Evolutionary conservation across 1,140 invertebrate species (phyloP).

Genomic region (Nephotettix cincticeps): DNA sequence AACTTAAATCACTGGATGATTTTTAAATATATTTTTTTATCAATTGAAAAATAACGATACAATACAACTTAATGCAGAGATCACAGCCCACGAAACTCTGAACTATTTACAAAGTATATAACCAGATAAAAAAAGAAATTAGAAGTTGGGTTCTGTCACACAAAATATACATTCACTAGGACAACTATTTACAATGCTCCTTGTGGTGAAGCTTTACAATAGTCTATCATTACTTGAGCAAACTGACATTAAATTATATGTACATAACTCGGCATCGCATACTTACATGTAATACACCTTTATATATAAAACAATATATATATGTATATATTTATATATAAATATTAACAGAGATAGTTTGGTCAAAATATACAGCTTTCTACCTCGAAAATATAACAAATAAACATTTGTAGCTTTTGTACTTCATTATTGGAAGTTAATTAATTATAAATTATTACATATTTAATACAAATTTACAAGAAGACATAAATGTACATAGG

Average conservation of each 20-base stretch:
- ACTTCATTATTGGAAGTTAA: constrained; percentile 36
- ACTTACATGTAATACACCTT: constrained; percentile 22
- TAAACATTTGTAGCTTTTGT: constrained; percentile 31
- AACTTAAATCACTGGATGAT: constrained; percentile 44
- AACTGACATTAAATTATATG: constrained; percentile 40
- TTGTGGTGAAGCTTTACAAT: constrained; percentile 28
- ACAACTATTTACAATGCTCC: constrained; percentile 34
- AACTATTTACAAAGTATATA: constrained; percentile 42
- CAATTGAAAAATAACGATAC: constrained; percentile 42
- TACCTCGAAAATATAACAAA: constrained; percentile 19
- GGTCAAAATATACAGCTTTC: constrained; percentile 22
- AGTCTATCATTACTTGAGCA: constrained; percentile 41
- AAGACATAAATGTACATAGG: background rate
- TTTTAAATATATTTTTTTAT: constrained; percentile 41
- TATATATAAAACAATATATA: constrained; percentile 14
- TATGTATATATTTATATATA: constrained; percentile 9
- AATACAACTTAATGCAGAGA: constrained; percentile 43
- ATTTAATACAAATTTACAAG: constrained; percentile 26
- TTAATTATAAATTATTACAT: constrained; percentile 27
- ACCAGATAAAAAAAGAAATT: constrained; percentile 39
- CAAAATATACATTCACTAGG: constrained; percentile 39
- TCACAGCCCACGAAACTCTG: constrained; percentile 43
- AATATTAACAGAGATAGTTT: constrained; percentile 11
- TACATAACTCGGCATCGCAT: constrained; percentile 31
- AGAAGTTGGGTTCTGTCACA: constrained; percentile 39